Percentiles rank a stretch among this genome's conserved stretches.
Conservation (phyloP, 2,888 invertebrate species). For the Rugalucina vietnamica region DNA sequence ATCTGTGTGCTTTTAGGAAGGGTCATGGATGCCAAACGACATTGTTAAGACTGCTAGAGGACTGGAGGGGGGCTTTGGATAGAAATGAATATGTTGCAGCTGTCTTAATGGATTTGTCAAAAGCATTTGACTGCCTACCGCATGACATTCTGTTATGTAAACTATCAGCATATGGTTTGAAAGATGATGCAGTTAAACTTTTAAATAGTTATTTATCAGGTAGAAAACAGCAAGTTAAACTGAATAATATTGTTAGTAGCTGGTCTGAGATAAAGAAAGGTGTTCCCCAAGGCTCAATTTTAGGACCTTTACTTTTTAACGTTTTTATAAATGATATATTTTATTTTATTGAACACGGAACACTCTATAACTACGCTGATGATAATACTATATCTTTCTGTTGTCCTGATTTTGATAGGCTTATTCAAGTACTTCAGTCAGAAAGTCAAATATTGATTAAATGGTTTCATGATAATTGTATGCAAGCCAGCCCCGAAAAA, state of each 20-base stretch:
- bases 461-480: too few species aligned
- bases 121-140: conserved; percentile 9
- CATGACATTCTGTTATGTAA: conserved; percentile 15
- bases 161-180: conserved; percentile 13
- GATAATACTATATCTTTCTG: too few species aligned
- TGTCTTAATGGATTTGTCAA: conserved; percentile 1
- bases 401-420: too few species aligned
- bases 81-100: not conserved
- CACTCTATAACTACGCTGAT: conserved; percentile 45
- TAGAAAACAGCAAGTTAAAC: conserved; percentile 11
- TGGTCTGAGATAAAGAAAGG: conserved; percentile 27
- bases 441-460: too few species aligned
- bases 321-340: conserved; percentile 44
- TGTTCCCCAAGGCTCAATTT: conserved; percentile 40
- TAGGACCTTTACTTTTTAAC: conserved; percentile 35
- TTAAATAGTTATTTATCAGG: conserved; percentile 3
- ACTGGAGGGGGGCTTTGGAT: not conserved
- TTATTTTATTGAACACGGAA: conserved; percentile 17
- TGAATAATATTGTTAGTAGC: not conserved
- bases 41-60: not conserved
- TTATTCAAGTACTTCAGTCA: too few species aligned
- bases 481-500: too few species aligned
- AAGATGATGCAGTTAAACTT: not conserved
- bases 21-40: conserved; percentile 34
- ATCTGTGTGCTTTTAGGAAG: conserved; percentile 43